Evolutionary conservation across 2,113 vertebrate genomes (phyloP).

Genomic region (Cichladusa arquata): DNA sequence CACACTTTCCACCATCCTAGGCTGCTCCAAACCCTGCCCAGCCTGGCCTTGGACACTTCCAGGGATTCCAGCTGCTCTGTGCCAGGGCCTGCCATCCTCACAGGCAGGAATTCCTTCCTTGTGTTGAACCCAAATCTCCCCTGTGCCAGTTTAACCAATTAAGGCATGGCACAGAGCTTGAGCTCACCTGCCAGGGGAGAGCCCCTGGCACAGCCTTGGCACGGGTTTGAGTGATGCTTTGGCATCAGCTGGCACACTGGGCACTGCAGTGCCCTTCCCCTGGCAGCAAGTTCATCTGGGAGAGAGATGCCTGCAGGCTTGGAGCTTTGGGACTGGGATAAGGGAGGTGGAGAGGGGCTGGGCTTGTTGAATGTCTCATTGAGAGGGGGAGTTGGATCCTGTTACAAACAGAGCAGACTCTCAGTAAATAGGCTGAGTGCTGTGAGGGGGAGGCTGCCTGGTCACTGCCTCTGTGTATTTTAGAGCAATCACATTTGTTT

Average conservation of each 20-base stretch:
- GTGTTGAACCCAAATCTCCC: background rate
- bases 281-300: background rate
- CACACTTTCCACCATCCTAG: background rate
- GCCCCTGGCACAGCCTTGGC: background rate
- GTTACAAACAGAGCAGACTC: conserved; percentile 7
- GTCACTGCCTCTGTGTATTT: conserved; percentile 52
- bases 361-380: background rate
- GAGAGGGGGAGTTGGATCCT: conserved; percentile 31
- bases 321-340: background rate
- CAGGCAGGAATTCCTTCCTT: background rate
- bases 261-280: background rate
- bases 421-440: conserved; percentile 28
- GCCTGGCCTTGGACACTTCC: background rate
- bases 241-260: background rate
- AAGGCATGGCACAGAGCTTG: background rate
- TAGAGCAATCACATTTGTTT: conserved; percentile 44
- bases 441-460: conserved; percentile 46
- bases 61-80: background rate
- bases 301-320: fast-evolving
- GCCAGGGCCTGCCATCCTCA: background rate
- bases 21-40: background rate
- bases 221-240: fast-evolving
- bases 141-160: background rate
- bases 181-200: background rate
- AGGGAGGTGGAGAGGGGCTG: background rate